Conservation (phyloP, 2,888 invertebrate genomes). For the Ashinkailepas kermadecensis region DNA sequence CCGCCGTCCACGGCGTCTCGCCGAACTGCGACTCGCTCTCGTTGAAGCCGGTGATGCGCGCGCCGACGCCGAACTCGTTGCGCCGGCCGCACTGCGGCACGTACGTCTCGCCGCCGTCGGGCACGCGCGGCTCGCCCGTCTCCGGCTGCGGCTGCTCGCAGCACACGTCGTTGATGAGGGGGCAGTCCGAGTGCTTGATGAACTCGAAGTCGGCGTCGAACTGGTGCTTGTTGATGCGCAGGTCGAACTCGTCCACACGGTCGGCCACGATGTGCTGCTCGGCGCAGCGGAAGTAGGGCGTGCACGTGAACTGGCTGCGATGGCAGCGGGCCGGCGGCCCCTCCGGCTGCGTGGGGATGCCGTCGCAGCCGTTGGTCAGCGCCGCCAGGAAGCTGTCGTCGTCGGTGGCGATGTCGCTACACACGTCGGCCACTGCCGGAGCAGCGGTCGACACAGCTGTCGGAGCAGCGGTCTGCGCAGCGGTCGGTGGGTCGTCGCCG, state of each 20-base stretch:
- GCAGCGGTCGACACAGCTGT: too few relatives aligned
- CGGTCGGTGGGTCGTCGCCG: too few relatives aligned
- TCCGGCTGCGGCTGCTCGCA: constrained; percentile 47
- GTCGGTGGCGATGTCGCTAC: too few relatives aligned
- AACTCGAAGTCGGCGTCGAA: neutral
- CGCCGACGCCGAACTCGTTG: constrained; percentile 62
- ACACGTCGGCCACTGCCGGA: too few relatives aligned
- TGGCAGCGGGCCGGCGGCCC: too few relatives aligned
- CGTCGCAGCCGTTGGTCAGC: too few relatives aligned
- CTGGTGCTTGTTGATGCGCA: neutral
- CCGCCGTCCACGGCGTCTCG: constrained; percentile 79
- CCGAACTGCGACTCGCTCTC: constrained; percentile 53
- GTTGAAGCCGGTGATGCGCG: constrained; percentile 56
- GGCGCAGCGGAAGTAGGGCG: neutral
- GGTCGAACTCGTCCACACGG: neutral
- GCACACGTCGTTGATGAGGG: constrained; percentile 64
- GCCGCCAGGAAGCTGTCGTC: too few relatives aligned
- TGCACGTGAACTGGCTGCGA: neutral
- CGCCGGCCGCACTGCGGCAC: constrained; percentile 55
- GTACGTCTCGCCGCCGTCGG: constrained; percentile 26
- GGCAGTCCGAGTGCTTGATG: neutral
- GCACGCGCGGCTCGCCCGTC: constrained; percentile 12
- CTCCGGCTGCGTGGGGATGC: too few relatives aligned
- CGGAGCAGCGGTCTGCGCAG: too few relatives aligned
- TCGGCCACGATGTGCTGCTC: neutral